A percentile compares a stretch with the other conserved stretches of the same genome.
Conservation (phyloP, 2,888 invertebrate genomes). For the Trissoscelio sp. region DNA sequence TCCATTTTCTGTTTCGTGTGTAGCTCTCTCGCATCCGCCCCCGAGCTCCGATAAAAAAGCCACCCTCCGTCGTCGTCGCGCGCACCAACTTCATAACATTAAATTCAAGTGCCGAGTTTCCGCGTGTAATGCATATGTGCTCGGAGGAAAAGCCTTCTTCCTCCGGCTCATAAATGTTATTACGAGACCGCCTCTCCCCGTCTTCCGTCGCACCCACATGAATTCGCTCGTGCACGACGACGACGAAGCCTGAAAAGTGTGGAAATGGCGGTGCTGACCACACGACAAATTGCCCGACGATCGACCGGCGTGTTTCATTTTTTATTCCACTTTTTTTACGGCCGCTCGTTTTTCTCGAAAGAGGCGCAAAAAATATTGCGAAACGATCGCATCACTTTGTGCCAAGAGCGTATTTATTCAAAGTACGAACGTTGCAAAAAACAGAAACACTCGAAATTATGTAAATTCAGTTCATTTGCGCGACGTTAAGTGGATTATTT, state of each 20-base stretch:
- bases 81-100: slow-evolving; percentile 66
- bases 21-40: slow-evolving; percentile 41
- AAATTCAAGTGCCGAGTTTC: slow-evolving; percentile 65
- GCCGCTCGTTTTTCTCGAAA: neutral
- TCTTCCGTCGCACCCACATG: slow-evolving; percentile 42
- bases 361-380: slow-evolving; percentile 8
- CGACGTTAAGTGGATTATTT: neutral
- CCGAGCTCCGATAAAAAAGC: slow-evolving; percentile 66
- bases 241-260: slow-evolving; percentile 71
- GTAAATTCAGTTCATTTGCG: neutral
- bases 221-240: slow-evolving; percentile 35
- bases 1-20: slow-evolving; percentile 67
- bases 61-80: slow-evolving; percentile 63
- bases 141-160: slow-evolving; percentile 60
- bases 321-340: neutral
- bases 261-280: slow-evolving; percentile 74
- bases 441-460: too few species aligned
- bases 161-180: slow-evolving; percentile 68
- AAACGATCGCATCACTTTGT: slow-evolving; percentile 15
- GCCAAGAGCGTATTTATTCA: neutral
- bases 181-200: slow-evolving; percentile 53
- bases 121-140: slow-evolving; percentile 69
- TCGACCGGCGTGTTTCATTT: slow-evolving; percentile 65
- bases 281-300: slow-evolving; percentile 76
- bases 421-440: neutral